Evolutionary conservation across 2,113 vertebrate species (phyloP).

Genomic region (Cisticola juncidis): DNA sequence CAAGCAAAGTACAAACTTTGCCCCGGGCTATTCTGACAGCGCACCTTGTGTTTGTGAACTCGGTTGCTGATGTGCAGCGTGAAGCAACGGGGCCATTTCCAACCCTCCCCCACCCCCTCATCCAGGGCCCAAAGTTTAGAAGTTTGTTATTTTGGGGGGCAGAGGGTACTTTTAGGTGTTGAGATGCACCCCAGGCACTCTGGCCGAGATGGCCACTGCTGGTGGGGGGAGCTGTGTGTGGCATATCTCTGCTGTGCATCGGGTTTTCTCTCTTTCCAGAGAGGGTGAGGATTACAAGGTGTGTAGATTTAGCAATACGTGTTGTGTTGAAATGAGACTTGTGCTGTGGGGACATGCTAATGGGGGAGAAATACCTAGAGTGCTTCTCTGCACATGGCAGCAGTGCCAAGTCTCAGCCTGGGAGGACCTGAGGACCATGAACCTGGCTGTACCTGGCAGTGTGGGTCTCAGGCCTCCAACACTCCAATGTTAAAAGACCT

Average conservation of each 20-base stretch:
- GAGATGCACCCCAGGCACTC: not conserved
- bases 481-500: not conserved
- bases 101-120: conserved; percentile 12
- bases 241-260: not conserved
- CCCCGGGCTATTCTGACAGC: conserved; percentile 76
- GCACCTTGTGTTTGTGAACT: conserved; percentile 78
- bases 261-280: not conserved
- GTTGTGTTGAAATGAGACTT: not conserved
- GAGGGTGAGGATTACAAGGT: not conserved
- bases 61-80: conserved; percentile 22
- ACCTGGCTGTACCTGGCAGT: not conserved
- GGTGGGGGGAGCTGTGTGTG: not conserved
- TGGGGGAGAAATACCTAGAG: not conserved
- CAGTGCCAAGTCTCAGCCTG: not conserved
- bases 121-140: conserved; percentile 50
- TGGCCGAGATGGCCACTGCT: not conserved
- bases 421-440: not conserved
- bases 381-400: not conserved
- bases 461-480: not conserved
- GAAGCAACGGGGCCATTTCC: conserved; percentile 52
- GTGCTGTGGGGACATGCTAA: not conserved
- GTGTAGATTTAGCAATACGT: not conserved
- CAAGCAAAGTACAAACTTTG: conserved; percentile 84
- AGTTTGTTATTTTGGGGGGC: not conserved
- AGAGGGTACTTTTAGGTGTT: not conserved